These are phyloP conservation scores for Dipus sagitta DNA, from an alignment of 2,797 vertebrate species.

Conservation along the genomic window DNA sequence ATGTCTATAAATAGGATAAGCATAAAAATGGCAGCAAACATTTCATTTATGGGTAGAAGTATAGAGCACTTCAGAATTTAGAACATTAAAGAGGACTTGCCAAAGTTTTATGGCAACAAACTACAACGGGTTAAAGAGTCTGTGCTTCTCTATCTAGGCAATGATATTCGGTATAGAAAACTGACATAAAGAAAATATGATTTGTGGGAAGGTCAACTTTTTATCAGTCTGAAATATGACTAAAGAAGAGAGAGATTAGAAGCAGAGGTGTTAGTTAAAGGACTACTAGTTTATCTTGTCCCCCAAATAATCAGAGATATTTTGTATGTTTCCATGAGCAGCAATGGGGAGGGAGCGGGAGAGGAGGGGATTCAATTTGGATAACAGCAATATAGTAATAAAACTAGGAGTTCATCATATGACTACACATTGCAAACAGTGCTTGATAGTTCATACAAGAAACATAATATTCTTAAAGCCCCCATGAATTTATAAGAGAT, in stretches of 20 bases:
- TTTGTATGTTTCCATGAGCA: not conserved
- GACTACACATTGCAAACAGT: not conserved
- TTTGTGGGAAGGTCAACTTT: not conserved
- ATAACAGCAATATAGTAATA: constrained; percentile 20
- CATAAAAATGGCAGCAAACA: not conserved
- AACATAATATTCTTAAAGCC: not conserved
- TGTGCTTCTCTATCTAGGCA: not conserved
- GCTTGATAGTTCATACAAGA: not conserved
- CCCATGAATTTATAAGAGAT: not conserved
- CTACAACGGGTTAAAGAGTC: not conserved
- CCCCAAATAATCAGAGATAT: not conserved
- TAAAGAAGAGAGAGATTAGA: constrained; percentile 28
- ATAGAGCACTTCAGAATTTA: constrained; percentile 10
- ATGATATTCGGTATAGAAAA: not conserved
- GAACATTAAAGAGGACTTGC: not conserved
- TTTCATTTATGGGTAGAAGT: not conserved
- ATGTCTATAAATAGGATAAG: not conserved
- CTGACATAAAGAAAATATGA: not conserved
- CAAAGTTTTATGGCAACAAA: constrained; percentile 5
- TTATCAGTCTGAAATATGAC: not conserved
- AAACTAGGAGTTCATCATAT: not conserved
- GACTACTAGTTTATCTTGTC: not conserved
- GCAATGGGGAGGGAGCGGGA: not conserved
- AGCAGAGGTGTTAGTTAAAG: not conserved
- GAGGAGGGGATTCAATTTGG: not conserved